Evolutionary conservation across 2,888 invertebrate genomes (phyloP).

Genomic region (Aporophyla nigra): DNA sequence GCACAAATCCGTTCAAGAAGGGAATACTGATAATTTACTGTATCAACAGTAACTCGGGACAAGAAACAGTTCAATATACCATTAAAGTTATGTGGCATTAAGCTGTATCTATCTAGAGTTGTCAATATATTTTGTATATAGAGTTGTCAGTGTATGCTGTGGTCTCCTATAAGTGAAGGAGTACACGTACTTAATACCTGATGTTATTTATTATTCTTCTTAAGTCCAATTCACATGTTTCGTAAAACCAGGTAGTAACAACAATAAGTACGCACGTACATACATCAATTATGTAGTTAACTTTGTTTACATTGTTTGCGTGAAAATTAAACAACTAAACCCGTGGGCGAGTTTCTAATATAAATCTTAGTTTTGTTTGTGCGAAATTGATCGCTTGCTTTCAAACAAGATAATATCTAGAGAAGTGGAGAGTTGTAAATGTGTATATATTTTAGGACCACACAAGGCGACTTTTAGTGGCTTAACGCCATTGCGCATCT

Average conservation of each 20-base stretch:
- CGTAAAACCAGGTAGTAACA: background rate
- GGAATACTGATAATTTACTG: background rate
- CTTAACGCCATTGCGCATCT: background rate
- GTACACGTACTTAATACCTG: no score
- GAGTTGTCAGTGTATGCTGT: no score
- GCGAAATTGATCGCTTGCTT: conserved; percentile 33
- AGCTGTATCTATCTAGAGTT: background rate
- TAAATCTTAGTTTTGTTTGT: conserved; percentile 47
- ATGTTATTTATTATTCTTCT: no score
- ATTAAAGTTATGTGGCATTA: conserved; percentile 5
- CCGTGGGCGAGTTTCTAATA: conserved; percentile 15
- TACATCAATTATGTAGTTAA: background rate
- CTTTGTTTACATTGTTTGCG: conserved; percentile 11
- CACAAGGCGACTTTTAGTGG: conserved; percentile 16
- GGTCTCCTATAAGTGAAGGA: no score
- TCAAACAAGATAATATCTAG: conserved; percentile 15
- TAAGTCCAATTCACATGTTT: background rate
- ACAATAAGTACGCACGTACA: background rate
- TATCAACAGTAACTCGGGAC: background rate
- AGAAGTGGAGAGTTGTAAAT: background rate
- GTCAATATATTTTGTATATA: no score
- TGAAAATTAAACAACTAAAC: conserved; percentile 40
- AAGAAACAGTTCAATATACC: background rate
- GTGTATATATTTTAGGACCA: background rate
- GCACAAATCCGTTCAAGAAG: background rate